Conservation (phyloP, 2,888 invertebrate species). For the Pecten maximus region DNA sequence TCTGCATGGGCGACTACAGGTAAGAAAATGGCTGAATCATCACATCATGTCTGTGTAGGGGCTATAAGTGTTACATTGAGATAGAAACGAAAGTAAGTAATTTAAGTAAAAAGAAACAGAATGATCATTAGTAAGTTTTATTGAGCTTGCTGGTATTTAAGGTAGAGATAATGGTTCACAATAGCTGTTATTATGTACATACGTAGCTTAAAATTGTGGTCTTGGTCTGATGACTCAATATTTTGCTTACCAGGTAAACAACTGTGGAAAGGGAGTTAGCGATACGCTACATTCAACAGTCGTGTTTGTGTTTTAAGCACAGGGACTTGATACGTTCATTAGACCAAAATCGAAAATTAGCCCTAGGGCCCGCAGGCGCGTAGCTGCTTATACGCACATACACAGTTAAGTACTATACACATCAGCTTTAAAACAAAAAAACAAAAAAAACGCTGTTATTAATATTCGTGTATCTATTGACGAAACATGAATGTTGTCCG, state of each 20-base stretch:
- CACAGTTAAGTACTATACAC: too few species aligned
- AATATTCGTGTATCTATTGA: too few species aligned
- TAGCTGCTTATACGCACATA: too few species aligned
- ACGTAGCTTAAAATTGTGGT: not conserved
- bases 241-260: conserved; percentile 13
- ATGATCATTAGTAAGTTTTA: not conserved
- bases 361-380: too few species aligned
- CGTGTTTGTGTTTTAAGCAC: too few species aligned
- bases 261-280: not conserved
- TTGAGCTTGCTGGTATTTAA: not conserved
- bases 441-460: too few species aligned
- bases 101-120: not conserved
- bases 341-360: too few species aligned
- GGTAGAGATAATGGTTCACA: not conserved
- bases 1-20: not conserved
- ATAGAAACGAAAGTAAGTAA: not conserved
- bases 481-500: too few species aligned
- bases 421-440: too few species aligned
- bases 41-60: not conserved
- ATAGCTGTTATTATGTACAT: not conserved
- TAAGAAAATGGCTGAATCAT: not conserved
- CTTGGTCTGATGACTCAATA: not conserved
- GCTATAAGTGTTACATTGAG: not conserved
- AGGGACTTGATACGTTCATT: too few species aligned
- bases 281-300: too few species aligned